These are phyloP conservation scores for Hetaerina titia DNA, from an alignment of 2,888 invertebrate species.

Conservation along the genomic window DNA sequence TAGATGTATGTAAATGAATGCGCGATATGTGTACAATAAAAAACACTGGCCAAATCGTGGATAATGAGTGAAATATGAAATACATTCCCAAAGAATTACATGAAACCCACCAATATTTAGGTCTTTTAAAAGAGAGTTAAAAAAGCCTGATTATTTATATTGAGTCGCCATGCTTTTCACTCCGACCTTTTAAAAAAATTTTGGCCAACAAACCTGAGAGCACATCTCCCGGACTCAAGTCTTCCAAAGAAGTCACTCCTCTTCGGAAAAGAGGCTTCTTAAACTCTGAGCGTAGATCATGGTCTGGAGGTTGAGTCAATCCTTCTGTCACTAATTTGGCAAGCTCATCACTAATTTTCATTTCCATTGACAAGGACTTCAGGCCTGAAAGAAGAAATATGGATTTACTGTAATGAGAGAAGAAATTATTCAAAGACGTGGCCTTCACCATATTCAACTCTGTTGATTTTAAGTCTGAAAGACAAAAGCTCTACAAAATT, in stretches of 20 bases:
- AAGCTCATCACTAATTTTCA: slow-evolving; percentile 80
- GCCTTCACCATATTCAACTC: too few species aligned
- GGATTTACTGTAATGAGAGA: background rate
- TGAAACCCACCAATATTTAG: too few species aligned
- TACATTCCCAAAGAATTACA: too few species aligned
- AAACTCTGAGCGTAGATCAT: slow-evolving; percentile 85
- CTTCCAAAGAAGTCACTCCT: slow-evolving; percentile 84
- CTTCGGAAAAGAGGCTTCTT: slow-evolving; percentile 87
- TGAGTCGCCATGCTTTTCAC: too few species aligned
- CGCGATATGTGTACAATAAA: too few species aligned
- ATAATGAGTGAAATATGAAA: too few species aligned
- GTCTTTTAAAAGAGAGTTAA: too few species aligned
- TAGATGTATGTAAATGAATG: too few species aligned
- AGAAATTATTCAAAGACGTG: background rate
- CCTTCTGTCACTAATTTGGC: slow-evolving; percentile 87
- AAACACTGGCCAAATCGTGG: too few species aligned
- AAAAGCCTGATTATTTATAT: too few species aligned
- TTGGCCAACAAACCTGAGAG: slow-evolving; percentile 80
- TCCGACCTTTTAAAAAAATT: background rate
- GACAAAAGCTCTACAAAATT: too few species aligned
- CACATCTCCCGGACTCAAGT: slow-evolving; percentile 81
- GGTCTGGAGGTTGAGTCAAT: slow-evolving; percentile 84
- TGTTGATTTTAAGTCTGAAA: too few species aligned
- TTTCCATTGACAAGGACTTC: slow-evolving; percentile 78
- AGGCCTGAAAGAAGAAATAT: slow-evolving; percentile 74